These are phyloP conservation scores for Chionoecetes opilio DNA, from an alignment of 1,140 invertebrate genomes.

Conservation along the genomic window DNA sequence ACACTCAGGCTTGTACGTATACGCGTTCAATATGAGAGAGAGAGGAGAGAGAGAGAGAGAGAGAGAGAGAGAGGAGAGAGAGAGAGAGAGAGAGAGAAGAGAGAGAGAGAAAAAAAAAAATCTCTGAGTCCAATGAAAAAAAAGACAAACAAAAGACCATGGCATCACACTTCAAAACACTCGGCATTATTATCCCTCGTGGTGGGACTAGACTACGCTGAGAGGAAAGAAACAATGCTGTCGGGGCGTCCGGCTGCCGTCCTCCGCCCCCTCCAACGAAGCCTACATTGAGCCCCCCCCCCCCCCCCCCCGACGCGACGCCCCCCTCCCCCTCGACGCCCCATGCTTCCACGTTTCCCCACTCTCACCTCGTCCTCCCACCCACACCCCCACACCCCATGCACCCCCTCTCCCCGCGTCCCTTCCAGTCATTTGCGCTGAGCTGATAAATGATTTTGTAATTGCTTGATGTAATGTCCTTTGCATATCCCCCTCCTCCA, in stretches of 20 bases:
- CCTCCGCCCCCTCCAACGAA: background rate
- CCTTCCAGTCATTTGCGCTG: background rate
- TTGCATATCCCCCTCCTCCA: background rate
- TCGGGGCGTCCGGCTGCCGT: no score
- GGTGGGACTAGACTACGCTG: no score
- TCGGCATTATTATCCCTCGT: no score
- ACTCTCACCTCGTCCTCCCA: background rate
- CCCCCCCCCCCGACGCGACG: background rate
- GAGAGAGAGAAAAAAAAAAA: background rate
- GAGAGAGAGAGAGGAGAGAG: background rate
- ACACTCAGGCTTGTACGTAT: no score
- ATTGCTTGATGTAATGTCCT: background rate
- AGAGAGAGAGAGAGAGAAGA: background rate
- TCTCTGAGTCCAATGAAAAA: no score
- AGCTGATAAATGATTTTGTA: constrained; percentile 20
- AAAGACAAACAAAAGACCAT: no score
- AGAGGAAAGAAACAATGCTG: no score
- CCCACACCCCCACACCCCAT: background rate
- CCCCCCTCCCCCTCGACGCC: background rate
- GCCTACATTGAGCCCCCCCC: background rate
- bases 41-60: background rate
- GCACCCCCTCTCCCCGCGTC: background rate
- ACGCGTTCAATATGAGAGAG: no score
- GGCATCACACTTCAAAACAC: no score
- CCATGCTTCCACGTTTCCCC: background rate